Evolutionary conservation across 2,888 invertebrate genomes (phyloP), one percentile per base, ranked within the genome.

Genomic region (Tethea ocularis): DNA sequence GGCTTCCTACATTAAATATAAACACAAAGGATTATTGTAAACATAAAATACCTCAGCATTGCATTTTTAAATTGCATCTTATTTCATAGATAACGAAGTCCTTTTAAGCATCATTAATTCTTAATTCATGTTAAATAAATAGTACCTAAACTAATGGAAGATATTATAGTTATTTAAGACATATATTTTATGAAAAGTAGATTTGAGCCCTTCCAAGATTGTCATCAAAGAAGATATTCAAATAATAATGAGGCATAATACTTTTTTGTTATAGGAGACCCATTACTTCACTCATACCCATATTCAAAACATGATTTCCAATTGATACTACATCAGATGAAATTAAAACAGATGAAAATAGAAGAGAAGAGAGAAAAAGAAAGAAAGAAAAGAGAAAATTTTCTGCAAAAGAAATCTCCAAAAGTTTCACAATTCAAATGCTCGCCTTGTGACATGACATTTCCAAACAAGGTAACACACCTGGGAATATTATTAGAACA

Each of bases 251-350:
- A 38, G 11, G 59, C 26, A 24, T 56, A 57, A 36, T 55, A 10
- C 20, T 59, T 53, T 52, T 15, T 41, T 63, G 53, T 23, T 24
- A 55, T 59, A 91, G 91, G 91, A 63, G 89, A 88, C 68, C 88
- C 87, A 58, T 76, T 78, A 56, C 75, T 88, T 26, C 84, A 86
- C 65, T 86, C 87, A 51, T 93, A 92, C 72, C 93, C 93, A 71
- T 91, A 93, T 76, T 93, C 93, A 24, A 93, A 90, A 74, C 91
- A 89, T 76, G 91, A 93, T 60, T 93, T 93, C 67, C 89, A 92
- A 74, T 66, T 89, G 52, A 91, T 93, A 61, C 67, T 93, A 57
- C 87, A 91, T 69, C 82, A 91, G 64, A 90, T 93, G 80, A 92
- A 90, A 67, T 68, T 84, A 41, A 88, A 86, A 62, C 76, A 88